Base-by-base conservation (phyloP, 2,888 invertebrate species). In the Patella ulyssiponensis region DNA sequence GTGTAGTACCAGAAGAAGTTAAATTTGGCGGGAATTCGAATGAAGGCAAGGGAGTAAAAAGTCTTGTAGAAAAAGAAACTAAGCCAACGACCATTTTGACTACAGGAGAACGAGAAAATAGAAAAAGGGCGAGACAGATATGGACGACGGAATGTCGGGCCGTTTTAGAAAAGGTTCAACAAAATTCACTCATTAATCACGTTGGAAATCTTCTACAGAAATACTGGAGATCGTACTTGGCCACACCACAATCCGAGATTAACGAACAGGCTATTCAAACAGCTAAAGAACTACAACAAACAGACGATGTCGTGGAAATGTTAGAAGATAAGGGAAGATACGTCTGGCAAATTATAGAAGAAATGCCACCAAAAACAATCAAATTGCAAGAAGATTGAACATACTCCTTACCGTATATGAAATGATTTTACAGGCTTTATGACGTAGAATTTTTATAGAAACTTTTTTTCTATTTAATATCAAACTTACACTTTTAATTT, bases 281-380 rank as follows among this genome's bases (percentile, higher is more conserved):
- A 70, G 84, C 84, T 3, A 71, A 77, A 70, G 76, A 82, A 44
- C 53, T 76, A 4, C 78, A 79, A 51, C 79, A 79, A 74, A 74
- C 81, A 12, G 79, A 82, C 14, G 87, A 87, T 54, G 86, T 86
- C 1, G 73, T 84, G 15, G 85, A 84, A 72, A 85, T 87, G 85
- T 69, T 87, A 14, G 82, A 83, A 69, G 85, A 87, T 75, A 82
- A 78, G 56, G 85, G 81, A 33, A 79, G 85, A 71, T 85, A 85
- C 74, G 85, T 87, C 9, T 86, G 86, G 85, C 84, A 87, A 76
- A 79, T 87, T 1, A 82, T 86, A 23, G 86, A 86, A 17, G 84
- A 85, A 58, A 72, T 85, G 58, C 69, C 54, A 64, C 76, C 77
- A 69, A 69, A 27, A 73, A 71, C 44, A 44, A 44, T 44, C 7